Base-by-base conservation (phyloP, 2,888 invertebrate species). In the Amphipoea oculea region DNA sequence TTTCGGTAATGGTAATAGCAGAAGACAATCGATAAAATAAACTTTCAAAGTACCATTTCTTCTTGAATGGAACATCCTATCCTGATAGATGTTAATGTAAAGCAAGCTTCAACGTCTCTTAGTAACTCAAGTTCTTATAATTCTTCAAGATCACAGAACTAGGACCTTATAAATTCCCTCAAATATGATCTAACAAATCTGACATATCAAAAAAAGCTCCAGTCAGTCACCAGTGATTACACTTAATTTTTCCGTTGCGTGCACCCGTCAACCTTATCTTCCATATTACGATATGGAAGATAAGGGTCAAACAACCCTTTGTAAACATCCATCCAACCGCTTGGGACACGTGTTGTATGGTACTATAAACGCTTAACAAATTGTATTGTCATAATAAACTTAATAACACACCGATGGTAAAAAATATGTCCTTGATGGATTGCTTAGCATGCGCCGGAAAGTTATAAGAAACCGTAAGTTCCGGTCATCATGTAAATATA, bases 281-380 rank as follows among this genome's bases (percentile, higher is more conserved):
- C 12, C 45, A 23, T 85, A 87, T 84, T 78, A 72, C 60, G 45
- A 45, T 45, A 45, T 45, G 11, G 45, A 45, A 45, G 45, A 45
- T 45, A 45, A 45, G 11, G 11, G 14, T 48, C 48, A 79, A 82
- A 82, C 77, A 74, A 40, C 29, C 51, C 51, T 71, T 45, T 68
- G 68, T 76, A 82, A 76, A 85, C 86, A 85, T 76, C 4, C 45
- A 48, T 48, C 2, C 71, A 74, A 51, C 65, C 62, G 76, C 68
- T 65, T 76, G 76, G 63, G 68, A 75, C 67, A 63, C 48, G 85
- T 73, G 73, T 72, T 75, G 60, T 80, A 63, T 60, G 57, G 42
- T 48, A 72, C 20, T n/a, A 63, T 66, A 74, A 75, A 80, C 9
- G 23, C 36, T 73, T 74, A 81, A 84, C 72, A 72, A n/a, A 36